These are phyloP conservation scores for Gobio occitaniae DNA, from an alignment of 2,797 vertebrate species.

Conservation along the genomic window DNA sequence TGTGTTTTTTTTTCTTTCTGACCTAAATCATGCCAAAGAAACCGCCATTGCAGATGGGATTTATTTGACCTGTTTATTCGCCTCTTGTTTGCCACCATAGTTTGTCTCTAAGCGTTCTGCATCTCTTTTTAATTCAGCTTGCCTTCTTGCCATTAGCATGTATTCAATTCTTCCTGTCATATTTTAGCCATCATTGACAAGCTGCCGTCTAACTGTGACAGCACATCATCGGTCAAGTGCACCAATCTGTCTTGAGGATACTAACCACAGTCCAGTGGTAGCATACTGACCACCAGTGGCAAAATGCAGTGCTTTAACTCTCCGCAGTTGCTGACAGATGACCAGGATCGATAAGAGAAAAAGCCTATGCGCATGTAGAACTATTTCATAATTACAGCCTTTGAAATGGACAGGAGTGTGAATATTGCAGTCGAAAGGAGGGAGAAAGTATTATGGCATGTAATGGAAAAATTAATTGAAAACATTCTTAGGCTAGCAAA, in stretches of 20 bases:
- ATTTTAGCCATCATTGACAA: slow-evolving; percentile 30
- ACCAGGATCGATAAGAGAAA: neutral
- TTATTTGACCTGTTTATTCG: neutral
- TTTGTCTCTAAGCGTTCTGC: neutral
- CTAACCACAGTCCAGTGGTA: neutral
- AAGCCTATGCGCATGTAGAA: neutral
- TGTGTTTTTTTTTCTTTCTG: neutral
- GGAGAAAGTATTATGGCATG: neutral
- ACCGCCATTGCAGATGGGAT: neutral
- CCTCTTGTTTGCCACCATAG: neutral
- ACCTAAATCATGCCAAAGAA: neutral
- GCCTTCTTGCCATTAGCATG: slow-evolving; percentile 5
- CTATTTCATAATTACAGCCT: slow-evolving; percentile 5
- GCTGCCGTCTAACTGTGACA: slow-evolving; percentile 28
- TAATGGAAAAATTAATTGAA: slow-evolving; percentile 9
- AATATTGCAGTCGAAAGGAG: neutral
- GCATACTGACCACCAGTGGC: neutral
- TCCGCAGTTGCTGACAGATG: neutral
- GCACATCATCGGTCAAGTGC: slow-evolving; percentile 20
- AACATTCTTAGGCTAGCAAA: slow-evolving; percentile 19
- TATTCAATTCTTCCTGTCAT: slow-evolving; percentile 9
- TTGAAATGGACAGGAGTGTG: neutral
- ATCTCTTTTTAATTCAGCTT: neutral
- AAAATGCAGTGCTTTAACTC: neutral
- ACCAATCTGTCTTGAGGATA: slow-evolving; percentile 12